Evolutionary conservation across 2,888 invertebrate genomes (phyloP).

Genomic region (Beris chalybata): DNA sequence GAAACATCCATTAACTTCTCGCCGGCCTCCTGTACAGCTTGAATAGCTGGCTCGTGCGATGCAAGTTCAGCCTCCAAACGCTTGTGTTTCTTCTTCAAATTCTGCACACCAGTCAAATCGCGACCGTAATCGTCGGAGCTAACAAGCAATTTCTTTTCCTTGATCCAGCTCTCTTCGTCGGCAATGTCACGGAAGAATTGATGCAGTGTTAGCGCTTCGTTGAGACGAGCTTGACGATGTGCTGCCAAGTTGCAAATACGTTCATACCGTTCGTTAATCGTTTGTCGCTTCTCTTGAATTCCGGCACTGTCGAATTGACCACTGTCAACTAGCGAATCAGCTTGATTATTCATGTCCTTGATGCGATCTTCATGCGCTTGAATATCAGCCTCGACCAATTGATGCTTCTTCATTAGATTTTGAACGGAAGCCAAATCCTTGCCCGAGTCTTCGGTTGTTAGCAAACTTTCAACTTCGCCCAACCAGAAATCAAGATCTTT

Average conservation of each 20-base stretch:
- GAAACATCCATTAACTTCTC: constrained; percentile 93
- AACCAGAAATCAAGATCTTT: constrained; percentile 99
- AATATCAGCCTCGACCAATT: constrained; percentile 97
- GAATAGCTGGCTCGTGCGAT: constrained; percentile 97
- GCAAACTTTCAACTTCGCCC: constrained; percentile 94
- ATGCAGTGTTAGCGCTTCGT: constrained; percentile 96
- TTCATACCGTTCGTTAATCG: constrained; percentile 96
- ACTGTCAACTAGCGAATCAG: constrained; percentile 92
- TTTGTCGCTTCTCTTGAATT: constrained; percentile 91
- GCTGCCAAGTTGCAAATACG: constrained; percentile 89
- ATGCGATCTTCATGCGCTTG: constrained; percentile 95
- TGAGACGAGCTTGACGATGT: constrained; percentile 86
- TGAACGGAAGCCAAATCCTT: constrained; percentile 98
- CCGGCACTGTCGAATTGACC: constrained; percentile 97
- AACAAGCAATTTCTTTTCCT: constrained; percentile 96
- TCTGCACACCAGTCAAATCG: constrained; percentile 97
- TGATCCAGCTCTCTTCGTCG: constrained; percentile 99
- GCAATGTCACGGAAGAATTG: constrained; percentile 99
- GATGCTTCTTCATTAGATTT: constrained; percentile 98
- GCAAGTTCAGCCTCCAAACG: constrained; percentile 96
- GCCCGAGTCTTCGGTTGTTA: constrained; percentile 95
- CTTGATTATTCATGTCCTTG: constrained; percentile 92
- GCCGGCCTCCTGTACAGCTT: constrained; percentile 86
- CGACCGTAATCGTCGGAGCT: constrained; percentile 98
- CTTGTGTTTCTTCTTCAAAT: constrained; percentile 98